phyloP scores from a whole-genome alignment of 1,140 invertebrate species.

The Glomeris maerens region DNA sequence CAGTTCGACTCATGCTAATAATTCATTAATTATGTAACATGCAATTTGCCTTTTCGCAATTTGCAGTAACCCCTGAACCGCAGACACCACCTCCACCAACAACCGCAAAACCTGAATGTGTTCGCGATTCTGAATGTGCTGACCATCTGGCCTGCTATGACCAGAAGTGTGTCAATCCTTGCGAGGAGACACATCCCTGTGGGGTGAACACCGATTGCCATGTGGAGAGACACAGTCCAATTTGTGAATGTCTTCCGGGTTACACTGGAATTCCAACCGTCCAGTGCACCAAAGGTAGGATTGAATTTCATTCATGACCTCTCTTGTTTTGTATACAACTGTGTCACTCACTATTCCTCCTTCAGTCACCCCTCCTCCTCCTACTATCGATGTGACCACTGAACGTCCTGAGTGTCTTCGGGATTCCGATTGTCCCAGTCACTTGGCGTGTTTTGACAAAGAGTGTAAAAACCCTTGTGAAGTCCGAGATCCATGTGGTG shows the following conservation, averaged over 20 bases:
- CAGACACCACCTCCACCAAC: neutral
- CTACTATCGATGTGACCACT: neutral
- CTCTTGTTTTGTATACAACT: neutral
- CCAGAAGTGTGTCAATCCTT: constrained; percentile 59
- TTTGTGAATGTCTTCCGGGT: constrained; percentile 49
- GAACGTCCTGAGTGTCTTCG: constrained; percentile 54
- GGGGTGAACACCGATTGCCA: constrained; percentile 51
- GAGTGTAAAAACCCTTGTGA: constrained; percentile 25
- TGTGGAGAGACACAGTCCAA: constrained; percentile 54
- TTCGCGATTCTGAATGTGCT: constrained; percentile 59
- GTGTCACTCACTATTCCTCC: neutral
- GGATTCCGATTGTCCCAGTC: constrained; percentile 75
- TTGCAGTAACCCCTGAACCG: neutral
- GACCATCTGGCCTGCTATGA: constrained; percentile 56
- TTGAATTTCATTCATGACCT: neutral
- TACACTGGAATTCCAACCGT: constrained; percentile 45
- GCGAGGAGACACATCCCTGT: constrained; percentile 42
- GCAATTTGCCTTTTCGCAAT: too few species aligned
- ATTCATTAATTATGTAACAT: too few species aligned
- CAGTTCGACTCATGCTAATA: too few species aligned
- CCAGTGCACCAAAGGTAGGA: constrained; percentile 48
- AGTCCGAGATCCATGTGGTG: constrained; percentile 48
- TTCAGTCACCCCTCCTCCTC: neutral
- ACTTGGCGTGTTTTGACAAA: constrained; percentile 69
- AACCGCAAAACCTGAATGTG: constrained; percentile 45